Conservation (phyloP, 2,797 vertebrate species). For the Holocentrus rufus region DNA sequence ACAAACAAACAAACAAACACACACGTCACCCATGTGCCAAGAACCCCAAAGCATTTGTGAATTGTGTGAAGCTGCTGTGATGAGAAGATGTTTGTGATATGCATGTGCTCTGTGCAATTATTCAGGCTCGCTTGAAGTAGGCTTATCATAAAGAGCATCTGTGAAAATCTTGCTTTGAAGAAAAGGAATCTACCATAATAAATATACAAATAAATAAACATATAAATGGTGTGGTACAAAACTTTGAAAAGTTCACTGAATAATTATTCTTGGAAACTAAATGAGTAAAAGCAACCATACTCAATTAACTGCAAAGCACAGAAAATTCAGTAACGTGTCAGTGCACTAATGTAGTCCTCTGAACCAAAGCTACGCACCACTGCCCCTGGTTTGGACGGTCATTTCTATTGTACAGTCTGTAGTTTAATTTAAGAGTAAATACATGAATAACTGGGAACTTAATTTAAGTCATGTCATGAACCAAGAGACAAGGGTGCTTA, state of each 20-base stretch:
- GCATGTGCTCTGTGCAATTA: conserved; percentile 65
- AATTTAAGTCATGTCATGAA: conserved; percentile 52
- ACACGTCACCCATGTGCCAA: neutral
- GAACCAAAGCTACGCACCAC: conserved; percentile 39
- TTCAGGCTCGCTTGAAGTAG: conserved; percentile 41
- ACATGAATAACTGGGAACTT: conserved; percentile 71
- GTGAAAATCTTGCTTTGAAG: conserved; percentile 6
- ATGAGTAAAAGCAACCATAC: conserved; percentile 29
- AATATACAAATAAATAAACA: conserved; percentile 30
- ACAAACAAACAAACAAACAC: conserved; percentile 8
- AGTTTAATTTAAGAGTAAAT: conserved; percentile 30
- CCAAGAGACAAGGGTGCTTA: conserved; percentile 67
- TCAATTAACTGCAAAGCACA: conserved; percentile 36
- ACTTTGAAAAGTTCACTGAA: conserved; percentile 12
- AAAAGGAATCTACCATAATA: conserved; percentile 3
- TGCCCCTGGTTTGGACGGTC: conserved; percentile 33
- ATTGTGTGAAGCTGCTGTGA: conserved; percentile 51
- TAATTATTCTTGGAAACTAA: conserved; percentile 3
- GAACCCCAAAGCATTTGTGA: conserved; percentile 36
- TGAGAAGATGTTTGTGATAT: conserved; percentile 32
- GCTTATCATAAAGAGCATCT: conserved; percentile 22
- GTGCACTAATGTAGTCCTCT: conserved; percentile 33
- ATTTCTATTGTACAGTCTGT: conserved; percentile 32
- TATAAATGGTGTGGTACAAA: conserved; percentile 28
- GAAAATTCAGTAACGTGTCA: conserved; percentile 5